A percentile compares a stretch with the other conserved stretches of the same genome.
phyloP scores from a whole-genome alignment of 2,113 vertebrate species.

The Pseudorasbora parva region DNA sequence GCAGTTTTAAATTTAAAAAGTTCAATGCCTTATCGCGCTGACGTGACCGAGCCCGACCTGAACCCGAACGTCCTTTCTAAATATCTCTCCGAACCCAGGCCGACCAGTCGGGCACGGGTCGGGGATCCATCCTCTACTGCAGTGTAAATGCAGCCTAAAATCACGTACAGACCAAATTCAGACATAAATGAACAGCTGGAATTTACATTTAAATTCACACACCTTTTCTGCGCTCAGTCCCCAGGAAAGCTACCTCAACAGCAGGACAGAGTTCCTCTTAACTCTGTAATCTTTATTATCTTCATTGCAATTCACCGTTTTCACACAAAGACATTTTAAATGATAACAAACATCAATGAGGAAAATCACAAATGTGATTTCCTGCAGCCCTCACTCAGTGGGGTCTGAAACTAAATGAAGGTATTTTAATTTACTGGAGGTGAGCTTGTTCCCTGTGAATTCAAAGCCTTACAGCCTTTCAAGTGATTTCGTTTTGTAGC shows the following conservation, averaged over 20 bases:
- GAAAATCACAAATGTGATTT: slow-evolving; percentile 9
- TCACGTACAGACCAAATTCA: background rate
- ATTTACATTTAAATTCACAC: background rate
- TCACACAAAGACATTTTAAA: background rate
- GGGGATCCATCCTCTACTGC: no score
- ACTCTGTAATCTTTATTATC: slow-evolving; percentile 21
- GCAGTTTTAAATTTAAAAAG: no score
- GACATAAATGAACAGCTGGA: background rate
- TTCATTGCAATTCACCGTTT: background rate
- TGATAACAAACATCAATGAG: background rate
- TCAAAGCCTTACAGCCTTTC: background rate
- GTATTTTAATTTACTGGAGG: slow-evolving; percentile 3
- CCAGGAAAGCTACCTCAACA: background rate
- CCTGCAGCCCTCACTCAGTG: slow-evolving; percentile 8
- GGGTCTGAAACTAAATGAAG: slow-evolving; percentile 13
- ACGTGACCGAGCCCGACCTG: no score
- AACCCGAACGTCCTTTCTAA: no score
- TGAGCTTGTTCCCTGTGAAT: background rate
- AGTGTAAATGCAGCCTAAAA: no score
- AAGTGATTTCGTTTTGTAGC: slow-evolving; percentile 44
- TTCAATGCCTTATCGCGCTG: no score
- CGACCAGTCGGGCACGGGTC: no score
- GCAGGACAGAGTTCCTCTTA: background rate
- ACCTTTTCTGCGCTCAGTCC: background rate
- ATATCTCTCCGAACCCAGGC: no score